Evolutionary conservation across 2,888 invertebrate species (phyloP).

Genomic region (Perdita meconis): DNA sequence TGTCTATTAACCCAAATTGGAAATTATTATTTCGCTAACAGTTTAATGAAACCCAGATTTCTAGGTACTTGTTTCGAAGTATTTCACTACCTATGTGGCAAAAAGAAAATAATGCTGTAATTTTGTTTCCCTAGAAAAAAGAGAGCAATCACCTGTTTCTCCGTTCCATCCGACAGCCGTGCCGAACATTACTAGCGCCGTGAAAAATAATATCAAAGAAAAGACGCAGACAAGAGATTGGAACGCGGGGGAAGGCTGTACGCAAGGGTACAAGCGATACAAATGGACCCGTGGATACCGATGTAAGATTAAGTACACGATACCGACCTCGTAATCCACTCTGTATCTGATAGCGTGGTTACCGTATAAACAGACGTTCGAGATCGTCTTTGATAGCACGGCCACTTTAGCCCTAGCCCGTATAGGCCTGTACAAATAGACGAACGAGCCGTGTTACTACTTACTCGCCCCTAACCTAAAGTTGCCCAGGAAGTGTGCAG

Average conservation of each 20-base stretch:
- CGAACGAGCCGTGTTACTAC: constrained; percentile 62
- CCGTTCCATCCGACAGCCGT: neutral
- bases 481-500: constrained; percentile 44
- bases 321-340: constrained; percentile 70
- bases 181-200: neutral
- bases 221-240: constrained; percentile 31
- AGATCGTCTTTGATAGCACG: constrained; percentile 66
- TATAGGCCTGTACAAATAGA: constrained; percentile 58
- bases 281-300: constrained; percentile 66
- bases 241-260: constrained; percentile 24
- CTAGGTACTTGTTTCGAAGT: too few species aligned
- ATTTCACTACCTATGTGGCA: too few species aligned
- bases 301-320: constrained; percentile 70
- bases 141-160: neutral
- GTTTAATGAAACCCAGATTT: too few species aligned
- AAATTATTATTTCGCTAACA: too few species aligned
- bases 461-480: constrained; percentile 53
- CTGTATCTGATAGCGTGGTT: constrained; percentile 70
- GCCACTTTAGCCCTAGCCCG: constrained; percentile 59
- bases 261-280: constrained; percentile 38
- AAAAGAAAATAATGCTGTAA: too few species aligned
- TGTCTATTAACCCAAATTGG: too few species aligned
- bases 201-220: constrained; percentile 30
- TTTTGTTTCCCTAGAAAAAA: too few species aligned
- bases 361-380: constrained; percentile 69